A percentile compares a stretch with the other conserved stretches of the same genome.
Evolutionary conservation across 2,888 invertebrate species (phyloP).

Genomic region (Luperina nickerlii): DNA sequence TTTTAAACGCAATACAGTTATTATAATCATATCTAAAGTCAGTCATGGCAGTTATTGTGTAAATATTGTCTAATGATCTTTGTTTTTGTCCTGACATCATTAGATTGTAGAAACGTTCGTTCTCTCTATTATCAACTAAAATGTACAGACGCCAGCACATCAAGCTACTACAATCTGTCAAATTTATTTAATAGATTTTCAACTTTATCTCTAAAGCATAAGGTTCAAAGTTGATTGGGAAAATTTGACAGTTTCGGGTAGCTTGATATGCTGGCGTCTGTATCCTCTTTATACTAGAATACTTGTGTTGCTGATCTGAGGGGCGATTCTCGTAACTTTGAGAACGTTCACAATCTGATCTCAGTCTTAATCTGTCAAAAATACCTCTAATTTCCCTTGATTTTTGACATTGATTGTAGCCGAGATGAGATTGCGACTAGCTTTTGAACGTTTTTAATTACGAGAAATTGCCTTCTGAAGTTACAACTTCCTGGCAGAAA

Average conservation of each 20-base stretch:
- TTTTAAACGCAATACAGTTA: slow-evolving; percentile 23
- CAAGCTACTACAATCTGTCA: no score
- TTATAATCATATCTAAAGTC: slow-evolving; percentile 36
- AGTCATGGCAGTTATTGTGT: slow-evolving; percentile 14
- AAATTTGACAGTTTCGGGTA: no score
- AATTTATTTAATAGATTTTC: no score
- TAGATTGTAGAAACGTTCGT: neutral
- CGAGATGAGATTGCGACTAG: neutral
- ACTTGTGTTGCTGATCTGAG: neutral
- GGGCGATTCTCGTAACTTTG: neutral
- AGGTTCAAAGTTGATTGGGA: no score
- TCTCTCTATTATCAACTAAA: neutral
- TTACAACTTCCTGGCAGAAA: slow-evolving; percentile 11
- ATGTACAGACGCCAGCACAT: no score
- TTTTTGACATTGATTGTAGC: neutral
- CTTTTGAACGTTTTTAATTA: neutral
- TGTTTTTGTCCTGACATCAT: slow-evolving; percentile 39
- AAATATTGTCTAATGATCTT: slow-evolving; percentile 38
- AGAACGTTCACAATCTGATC: neutral
- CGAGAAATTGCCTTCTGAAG: neutral
- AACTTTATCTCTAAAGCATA: no score
- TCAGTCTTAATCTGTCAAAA: neutral
- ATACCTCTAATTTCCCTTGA: neutral
- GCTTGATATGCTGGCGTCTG: no score
- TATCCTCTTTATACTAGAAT: neutral